Conservation (phyloP, 92 coral and sea anemone genomes). For the Epizoanthus rinbou region DNA sequence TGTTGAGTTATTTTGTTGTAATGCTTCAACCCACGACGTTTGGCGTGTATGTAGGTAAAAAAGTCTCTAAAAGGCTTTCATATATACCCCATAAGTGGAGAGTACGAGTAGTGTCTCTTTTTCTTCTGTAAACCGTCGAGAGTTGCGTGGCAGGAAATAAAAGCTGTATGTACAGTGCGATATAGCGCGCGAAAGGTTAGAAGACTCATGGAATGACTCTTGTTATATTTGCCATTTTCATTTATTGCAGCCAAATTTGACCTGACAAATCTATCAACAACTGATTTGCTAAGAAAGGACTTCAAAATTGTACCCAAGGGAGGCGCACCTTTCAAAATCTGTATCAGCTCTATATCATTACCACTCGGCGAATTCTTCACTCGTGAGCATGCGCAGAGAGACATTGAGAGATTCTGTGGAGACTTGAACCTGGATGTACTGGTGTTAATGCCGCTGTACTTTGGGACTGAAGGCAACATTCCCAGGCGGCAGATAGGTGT, state of each 20-base stretch:
- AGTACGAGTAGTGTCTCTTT: too few species aligned
- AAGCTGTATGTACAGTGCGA: too few species aligned
- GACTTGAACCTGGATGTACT: slow-evolving; percentile 52
- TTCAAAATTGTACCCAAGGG: slow-evolving; percentile 73
- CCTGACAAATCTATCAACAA: slow-evolving; percentile 61
- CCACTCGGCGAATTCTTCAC: slow-evolving; percentile 55
- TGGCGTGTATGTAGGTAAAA: too few species aligned
- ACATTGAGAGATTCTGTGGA: slow-evolving; percentile 54
- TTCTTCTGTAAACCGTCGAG: too few species aligned
- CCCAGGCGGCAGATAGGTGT: slow-evolving; percentile 80
- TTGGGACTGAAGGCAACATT: slow-evolving; percentile 58
- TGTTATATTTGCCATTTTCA: background rate
- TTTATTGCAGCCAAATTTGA: slow-evolving; percentile 74
- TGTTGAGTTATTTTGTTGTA: too few species aligned
- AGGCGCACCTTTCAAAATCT: slow-evolving; percentile 40
- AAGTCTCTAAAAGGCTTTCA: too few species aligned
- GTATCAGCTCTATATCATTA: slow-evolving; percentile 75
- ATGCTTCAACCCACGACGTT: too few species aligned
- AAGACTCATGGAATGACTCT: background rate
- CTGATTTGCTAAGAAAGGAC: slow-evolving; percentile 78
- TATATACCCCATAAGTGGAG: too few species aligned
- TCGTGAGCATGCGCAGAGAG: slow-evolving; percentile 49
- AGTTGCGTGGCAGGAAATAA: too few species aligned
- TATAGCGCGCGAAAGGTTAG: too few species aligned
- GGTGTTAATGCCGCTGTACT: slow-evolving; percentile 78